phyloP scores from a whole-genome alignment of 2,113 vertebrate species.

The Bettongia penicillata region DNA sequence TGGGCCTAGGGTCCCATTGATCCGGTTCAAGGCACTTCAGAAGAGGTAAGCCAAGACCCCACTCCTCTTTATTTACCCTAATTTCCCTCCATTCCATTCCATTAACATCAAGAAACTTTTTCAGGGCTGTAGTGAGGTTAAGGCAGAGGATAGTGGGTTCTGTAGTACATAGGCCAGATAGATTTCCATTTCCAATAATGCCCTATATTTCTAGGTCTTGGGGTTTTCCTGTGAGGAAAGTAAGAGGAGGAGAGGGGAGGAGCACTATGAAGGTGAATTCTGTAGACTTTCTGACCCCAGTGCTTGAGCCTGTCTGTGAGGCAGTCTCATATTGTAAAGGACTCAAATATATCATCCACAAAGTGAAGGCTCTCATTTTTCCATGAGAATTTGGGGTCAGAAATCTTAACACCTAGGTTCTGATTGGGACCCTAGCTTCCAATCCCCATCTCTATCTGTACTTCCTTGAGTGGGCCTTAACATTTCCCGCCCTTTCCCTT shows the following conservation, averaged over 20 bases:
- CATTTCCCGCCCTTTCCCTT: background rate
- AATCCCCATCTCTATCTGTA: background rate
- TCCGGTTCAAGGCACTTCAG: background rate
- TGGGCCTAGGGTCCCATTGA: background rate
- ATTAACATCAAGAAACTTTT: background rate
- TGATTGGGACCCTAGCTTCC: background rate
- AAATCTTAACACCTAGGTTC: background rate
- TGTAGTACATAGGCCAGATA: background rate
- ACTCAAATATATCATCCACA: background rate
- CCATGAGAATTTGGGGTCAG: background rate
- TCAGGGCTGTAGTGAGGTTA: background rate
- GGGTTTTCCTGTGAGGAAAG: background rate
- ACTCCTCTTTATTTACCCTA: background rate
- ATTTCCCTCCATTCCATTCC: background rate
- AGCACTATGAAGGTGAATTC: background rate
- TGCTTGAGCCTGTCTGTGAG: background rate
- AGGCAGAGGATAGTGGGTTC: background rate
- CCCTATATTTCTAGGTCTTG: background rate
- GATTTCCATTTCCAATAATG: background rate
- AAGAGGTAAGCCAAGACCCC: background rate
- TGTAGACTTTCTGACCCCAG: background rate
- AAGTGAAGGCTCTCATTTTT: background rate
- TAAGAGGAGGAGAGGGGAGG: background rate
- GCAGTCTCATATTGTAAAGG: background rate
- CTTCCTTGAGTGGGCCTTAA: background rate